Percentiles rank a stretch among this genome's conserved stretches.
Conservation (phyloP, 2,113 vertebrate genomes). For the Machaerirhynchus nigripectus region DNA sequence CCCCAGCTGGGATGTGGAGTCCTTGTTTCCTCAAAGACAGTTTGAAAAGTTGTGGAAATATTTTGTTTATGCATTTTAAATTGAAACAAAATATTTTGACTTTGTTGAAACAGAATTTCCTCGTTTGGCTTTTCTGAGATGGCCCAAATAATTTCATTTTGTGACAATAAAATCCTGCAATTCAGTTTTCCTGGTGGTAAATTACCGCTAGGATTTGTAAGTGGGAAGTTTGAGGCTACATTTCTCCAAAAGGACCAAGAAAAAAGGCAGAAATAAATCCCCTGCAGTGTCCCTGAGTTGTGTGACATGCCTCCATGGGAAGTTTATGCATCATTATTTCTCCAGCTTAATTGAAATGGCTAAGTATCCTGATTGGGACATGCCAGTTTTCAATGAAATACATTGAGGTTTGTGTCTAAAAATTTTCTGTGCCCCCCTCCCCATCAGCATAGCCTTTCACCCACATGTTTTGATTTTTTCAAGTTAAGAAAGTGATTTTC, state of each 20-base stretch:
- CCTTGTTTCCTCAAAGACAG: neutral
- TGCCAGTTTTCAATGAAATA: neutral
- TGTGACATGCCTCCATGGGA: neutral
- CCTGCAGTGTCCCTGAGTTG: neutral
- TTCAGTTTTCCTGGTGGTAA: neutral
- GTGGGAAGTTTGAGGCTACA: neutral
- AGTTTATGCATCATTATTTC: neutral
- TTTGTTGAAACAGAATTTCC: neutral
- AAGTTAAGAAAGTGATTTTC: neutral
- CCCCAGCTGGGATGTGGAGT: neutral
- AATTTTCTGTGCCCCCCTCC: neutral
- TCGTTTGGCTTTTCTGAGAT: neutral
- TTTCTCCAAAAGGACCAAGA: neutral
- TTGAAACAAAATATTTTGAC: neutral
- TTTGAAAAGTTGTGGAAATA: neutral
- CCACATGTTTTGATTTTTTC: neutral
- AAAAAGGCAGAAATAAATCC: neutral
- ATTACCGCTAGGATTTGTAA: neutral
- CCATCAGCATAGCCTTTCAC: neutral
- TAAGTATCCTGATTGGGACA: neutral
- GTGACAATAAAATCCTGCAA: neutral
- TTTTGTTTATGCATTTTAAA: neutral
- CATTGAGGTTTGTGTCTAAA: neutral
- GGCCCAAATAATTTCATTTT: fast-evolving
- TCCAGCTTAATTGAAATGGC: neutral